Conservation (phyloP, 1,140 invertebrate genomes). For the Cecropterus lyciades region DNA sequence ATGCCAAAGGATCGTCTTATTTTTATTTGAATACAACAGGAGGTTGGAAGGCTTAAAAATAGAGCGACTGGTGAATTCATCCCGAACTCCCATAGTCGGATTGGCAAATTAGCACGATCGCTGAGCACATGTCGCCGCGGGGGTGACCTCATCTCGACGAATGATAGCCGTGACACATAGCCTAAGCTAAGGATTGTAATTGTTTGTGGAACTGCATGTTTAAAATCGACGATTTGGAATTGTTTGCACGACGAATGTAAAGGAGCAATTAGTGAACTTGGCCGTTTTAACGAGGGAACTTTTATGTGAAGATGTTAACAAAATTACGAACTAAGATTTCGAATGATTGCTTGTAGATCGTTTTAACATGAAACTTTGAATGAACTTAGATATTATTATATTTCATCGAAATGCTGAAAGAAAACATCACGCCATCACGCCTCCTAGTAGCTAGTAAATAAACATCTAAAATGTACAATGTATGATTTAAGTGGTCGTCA, state of each 20-base stretch:
- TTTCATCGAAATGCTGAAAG: too few species aligned
- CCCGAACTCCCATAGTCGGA: slow-evolving; percentile 27
- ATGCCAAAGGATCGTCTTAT: slow-evolving; percentile 15
- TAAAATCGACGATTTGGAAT: slow-evolving; percentile 2
- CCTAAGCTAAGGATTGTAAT: slow-evolving; percentile 11
- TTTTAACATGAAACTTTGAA: too few species aligned
- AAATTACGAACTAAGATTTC: too few species aligned
- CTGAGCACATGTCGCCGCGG: slow-evolving; percentile 35
- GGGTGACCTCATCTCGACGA: slow-evolving; percentile 47
- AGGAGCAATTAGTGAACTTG: not conserved
- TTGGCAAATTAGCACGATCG: slow-evolving; percentile 28
- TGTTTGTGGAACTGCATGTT: slow-evolving; percentile 25
- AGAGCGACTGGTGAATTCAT: slow-evolving; percentile 3
- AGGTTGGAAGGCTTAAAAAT: slow-evolving; percentile 16
- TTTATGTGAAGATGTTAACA: too few species aligned
- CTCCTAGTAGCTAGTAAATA: too few species aligned
- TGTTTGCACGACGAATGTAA: not conserved
- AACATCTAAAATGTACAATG: too few species aligned
- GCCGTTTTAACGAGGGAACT: not conserved
- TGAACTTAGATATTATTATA: too few species aligned
- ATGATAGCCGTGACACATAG: slow-evolving; percentile 42
- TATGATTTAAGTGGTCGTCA: too few species aligned
- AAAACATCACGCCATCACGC: too few species aligned
- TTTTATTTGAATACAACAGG: slow-evolving; percentile 15
- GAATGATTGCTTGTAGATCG: too few species aligned